A percentile compares a stretch with the other conserved stretches of the same genome.
These are phyloP conservation scores for Drosophila orena DNA, from an alignment of 1,140 invertebrate species.

Conservation along the genomic window DNA sequence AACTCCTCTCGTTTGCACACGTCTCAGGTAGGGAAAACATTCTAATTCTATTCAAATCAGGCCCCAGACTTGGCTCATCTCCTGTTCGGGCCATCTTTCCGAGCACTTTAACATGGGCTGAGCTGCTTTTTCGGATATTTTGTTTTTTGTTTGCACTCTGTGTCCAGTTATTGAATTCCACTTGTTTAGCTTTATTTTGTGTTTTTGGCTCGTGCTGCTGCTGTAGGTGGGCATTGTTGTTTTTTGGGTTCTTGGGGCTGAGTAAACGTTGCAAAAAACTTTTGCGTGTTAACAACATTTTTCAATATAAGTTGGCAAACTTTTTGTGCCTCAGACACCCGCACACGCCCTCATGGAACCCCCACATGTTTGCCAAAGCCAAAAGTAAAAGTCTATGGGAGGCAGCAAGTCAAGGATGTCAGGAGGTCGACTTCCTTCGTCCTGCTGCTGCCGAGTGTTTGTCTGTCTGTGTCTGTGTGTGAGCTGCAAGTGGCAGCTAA, in stretches of 20 bases:
- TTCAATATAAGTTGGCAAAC: conserved; percentile 83
- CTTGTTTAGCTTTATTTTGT: conserved; percentile 77
- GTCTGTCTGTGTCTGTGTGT: conserved; percentile 51
- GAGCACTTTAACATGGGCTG: conserved; percentile 76
- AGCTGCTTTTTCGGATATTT: conserved; percentile 66
- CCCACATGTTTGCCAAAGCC: conserved; percentile 68
- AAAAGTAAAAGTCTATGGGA: conserved; percentile 81
- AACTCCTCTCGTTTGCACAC: conserved; percentile 25
- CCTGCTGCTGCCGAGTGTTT: conserved; percentile 27
- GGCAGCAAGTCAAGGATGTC: conserved; percentile 79
- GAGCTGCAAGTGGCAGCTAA: conserved; percentile 79
- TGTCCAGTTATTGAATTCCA: conserved; percentile 82
- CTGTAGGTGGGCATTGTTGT: conserved; percentile 19
- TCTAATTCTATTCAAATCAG: conserved; percentile 70
- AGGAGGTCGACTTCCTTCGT: conserved; percentile 70
- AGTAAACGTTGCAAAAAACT: conserved; percentile 80
- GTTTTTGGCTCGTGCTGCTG: conserved; percentile 20
- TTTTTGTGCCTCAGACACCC: conserved; percentile 58
- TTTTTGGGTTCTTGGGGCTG: conserved; percentile 58
- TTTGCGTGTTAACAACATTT: conserved; percentile 83
- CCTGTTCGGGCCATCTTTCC: conserved; percentile 45
- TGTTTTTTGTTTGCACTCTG: conserved; percentile 73
- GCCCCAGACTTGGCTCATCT: conserved; percentile 27
- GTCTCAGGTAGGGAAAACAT: conserved; percentile 50
- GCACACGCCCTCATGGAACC: conserved; percentile 38